Evolutionary conservation across 53 echinoderm and acorn worm species (phyloP).

Genomic region (Echinarachnius parma): DNA sequence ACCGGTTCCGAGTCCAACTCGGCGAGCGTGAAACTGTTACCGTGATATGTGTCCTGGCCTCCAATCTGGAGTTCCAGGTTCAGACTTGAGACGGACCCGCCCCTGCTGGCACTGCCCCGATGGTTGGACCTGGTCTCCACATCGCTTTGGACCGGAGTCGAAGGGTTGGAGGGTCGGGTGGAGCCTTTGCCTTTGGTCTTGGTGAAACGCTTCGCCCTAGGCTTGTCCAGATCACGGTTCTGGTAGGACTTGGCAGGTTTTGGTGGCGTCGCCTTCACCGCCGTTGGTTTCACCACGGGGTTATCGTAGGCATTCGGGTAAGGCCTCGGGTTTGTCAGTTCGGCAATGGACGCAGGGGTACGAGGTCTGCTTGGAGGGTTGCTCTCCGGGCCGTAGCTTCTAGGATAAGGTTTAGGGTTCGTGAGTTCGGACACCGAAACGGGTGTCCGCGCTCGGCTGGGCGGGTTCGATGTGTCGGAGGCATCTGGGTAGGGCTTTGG

Average conservation of each 20-base stretch:
- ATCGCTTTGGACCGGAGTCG: slow-evolving; percentile 13
- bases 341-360: slow-evolving; percentile 27
- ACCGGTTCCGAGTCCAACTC: slow-evolving; percentile 17
- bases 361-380: slow-evolving; percentile 21
- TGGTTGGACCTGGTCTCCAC: neutral
- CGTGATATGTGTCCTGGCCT: too few relatives aligned
- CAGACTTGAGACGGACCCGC: slow-evolving; percentile 4
- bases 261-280: neutral
- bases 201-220: slow-evolving; percentile 3
- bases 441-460: slow-evolving; percentile 30
- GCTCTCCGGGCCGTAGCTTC: neutral
- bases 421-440: neutral
- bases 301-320: slow-evolving; percentile 9
- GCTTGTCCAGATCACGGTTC: slow-evolving; percentile 8
- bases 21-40: too few relatives aligned
- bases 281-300: slow-evolving; percentile 18
- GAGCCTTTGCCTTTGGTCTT: slow-evolving; percentile 29
- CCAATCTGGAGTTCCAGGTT: neutral
- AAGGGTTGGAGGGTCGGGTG: neutral
- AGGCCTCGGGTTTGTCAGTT: slow-evolving; percentile 38
- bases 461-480: slow-evolving; percentile 12
- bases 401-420: neutral
- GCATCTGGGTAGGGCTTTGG: slow-evolving; percentile 27
- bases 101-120: neutral
- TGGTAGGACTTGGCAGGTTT: neutral